phyloP scores from a whole-genome alignment of 2,888 invertebrate species.

The Hydrotaea cyrtoneurina region DNA sequence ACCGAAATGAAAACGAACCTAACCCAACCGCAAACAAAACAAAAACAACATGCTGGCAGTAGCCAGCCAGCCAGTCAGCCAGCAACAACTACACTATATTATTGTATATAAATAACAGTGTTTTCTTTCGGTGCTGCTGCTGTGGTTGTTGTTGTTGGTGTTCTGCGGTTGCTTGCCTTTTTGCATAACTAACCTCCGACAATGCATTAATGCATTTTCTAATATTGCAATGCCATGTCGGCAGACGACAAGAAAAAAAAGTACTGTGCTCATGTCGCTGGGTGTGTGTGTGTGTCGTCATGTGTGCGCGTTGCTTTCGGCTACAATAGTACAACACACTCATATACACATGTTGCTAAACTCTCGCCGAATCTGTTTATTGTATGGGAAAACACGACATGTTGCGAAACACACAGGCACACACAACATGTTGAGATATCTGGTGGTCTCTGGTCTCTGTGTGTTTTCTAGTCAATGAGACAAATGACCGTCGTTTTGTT shows the following conservation, averaged over 20 bases:
- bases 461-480: too few species aligned
- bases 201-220: slow-evolving; percentile 72
- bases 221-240: slow-evolving; percentile 54
- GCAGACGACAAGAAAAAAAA: slow-evolving; percentile 27
- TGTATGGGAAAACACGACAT: background rate
- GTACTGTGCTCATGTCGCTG: slow-evolving; percentile 26
- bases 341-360: slow-evolving; percentile 63
- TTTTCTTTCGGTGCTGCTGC: background rate
- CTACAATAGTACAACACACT: background rate
- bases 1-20: slow-evolving; percentile 13
- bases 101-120: background rate
- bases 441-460: too few species aligned
- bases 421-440: background rate
- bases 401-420: background rate
- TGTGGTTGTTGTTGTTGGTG: slow-evolving; percentile 20
- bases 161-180: slow-evolving; percentile 27
- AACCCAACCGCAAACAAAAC: background rate
- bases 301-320: slow-evolving; percentile 3
- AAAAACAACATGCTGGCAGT: slow-evolving; percentile 17
- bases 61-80: too few species aligned
- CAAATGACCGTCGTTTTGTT: too few species aligned
- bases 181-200: slow-evolving; percentile 76
- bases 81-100: background rate
- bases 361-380: background rate
- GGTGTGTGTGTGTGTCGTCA: background rate